Evolutionary conservation across 2,888 invertebrate species (phyloP), one percentile per base, ranked within the genome.

Genomic region (Osedax frankpressi): DNA sequence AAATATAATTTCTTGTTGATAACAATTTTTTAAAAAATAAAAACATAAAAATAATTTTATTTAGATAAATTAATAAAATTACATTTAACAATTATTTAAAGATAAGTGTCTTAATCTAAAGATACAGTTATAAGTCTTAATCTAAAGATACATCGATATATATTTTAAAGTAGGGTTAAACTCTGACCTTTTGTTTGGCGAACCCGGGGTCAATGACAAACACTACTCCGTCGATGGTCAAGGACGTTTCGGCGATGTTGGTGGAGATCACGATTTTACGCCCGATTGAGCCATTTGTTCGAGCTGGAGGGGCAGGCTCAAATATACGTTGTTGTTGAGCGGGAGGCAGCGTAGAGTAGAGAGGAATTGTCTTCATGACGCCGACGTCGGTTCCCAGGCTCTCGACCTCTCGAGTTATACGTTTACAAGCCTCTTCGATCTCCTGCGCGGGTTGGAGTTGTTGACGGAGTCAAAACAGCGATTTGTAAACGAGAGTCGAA

Each of bases 161-260:
- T 19, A 72, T 26, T 28, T 14, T 72, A 14, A 27, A 3, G 72
- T 3, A n/a, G n/a, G n/a, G n/a, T n/a, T n/a, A n/a, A n/a, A 28
- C 25, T n/a, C 73, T 69, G 78, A 91, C 93, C 87, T 98, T 99
- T 84, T 98, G 98, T 82, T 98, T 99, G 0, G 97, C 94, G 86
- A 99, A 99, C 11, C 98, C 98, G 0, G 98, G 97, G 86, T 98
- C 98, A 81, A 99, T 97, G 11, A 99, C 98, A 83, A 96, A 99
- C 14, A 99, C 98, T 0, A 98, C 96, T 70, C 98, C 98, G 81
- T 98, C 98, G 80, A 98, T 98, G 2, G 98, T 99, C 28, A 99
- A 86, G 0, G 97, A 97, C 0, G 98, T 99, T 86, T 99, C 98
- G 0, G 98, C 98, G 78, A 99, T 98, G 83, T 99, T 98, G 0